Evolutionary conservation across 2,113 vertebrate species (phyloP).

Genomic region (Prochilodus magdalenae): DNA sequence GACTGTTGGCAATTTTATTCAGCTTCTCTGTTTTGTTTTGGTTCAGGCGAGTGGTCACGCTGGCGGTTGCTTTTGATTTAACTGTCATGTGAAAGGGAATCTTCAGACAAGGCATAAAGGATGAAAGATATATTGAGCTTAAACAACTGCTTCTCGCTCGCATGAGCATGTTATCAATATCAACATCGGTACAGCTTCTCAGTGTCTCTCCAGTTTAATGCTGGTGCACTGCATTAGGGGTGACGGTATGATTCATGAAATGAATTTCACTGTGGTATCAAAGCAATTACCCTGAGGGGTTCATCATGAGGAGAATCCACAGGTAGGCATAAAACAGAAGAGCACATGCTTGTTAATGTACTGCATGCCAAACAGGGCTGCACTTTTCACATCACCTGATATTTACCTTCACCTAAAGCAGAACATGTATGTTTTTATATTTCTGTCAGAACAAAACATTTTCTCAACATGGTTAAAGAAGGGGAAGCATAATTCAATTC

Average conservation of each 20-base stretch:
- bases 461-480: too few relatives aligned
- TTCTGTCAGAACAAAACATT: too few relatives aligned
- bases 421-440: background rate
- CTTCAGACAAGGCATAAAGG: conserved; percentile 9
- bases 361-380: background rate
- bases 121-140: conserved; percentile 49
- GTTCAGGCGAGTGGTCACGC: conserved; percentile 29
- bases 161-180: conserved; percentile 29
- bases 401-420: background rate
- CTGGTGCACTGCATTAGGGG: conserved; percentile 4
- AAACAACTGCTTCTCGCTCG: conserved; percentile 30
- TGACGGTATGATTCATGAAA: conserved; percentile 40
- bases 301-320: conserved; percentile 35
- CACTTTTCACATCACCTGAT: background rate
- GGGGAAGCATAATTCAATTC: too few relatives aligned
- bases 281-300: conserved; percentile 62
- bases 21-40: conserved; percentile 54
- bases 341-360: conserved; percentile 14
- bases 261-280: conserved; percentile 41
- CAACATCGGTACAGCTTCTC: background rate
- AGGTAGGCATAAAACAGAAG: background rate
- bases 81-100: conserved; percentile 42
- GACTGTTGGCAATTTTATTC: conserved; percentile 32
- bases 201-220: conserved; percentile 16
- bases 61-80: conserved; percentile 51